Percentiles rank a stretch among this genome's conserved stretches.
These are phyloP conservation scores for Takifugu flavidus DNA, from an alignment of 2,113 vertebrate genomes.

Conservation along the genomic window DNA sequence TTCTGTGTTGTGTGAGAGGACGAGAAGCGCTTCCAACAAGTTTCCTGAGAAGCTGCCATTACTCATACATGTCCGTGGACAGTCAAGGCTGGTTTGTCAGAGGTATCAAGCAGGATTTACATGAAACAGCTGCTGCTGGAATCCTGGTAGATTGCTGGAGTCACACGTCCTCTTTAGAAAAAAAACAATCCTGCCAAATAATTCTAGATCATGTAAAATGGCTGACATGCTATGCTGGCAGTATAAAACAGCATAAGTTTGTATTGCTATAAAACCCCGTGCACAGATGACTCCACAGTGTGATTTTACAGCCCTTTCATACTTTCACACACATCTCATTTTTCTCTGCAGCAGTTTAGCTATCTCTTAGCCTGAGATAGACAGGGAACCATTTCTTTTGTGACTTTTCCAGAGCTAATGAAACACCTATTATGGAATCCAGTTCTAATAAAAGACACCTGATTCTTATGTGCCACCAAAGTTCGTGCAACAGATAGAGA, in stretches of 20 bases:
- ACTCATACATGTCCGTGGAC: no score
- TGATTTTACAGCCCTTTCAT: slow-evolving; percentile 21
- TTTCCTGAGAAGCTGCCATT: no score
- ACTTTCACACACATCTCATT: slow-evolving; percentile 5
- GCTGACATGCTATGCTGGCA: background rate
- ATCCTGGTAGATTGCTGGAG: no score
- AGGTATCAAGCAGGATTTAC: no score
- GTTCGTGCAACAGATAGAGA: no score
- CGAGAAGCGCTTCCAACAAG: no score
- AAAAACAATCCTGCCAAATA: no score
- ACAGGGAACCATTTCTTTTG: no score
- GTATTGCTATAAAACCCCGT: background rate
- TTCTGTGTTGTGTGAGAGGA: no score
- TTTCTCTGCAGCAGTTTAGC: slow-evolving; percentile 1
- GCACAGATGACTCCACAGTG: slow-evolving; percentile 11
- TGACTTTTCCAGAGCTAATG: slow-evolving; percentile 22
- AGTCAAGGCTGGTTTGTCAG: no score
- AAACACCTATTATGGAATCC: slow-evolving; percentile 43
- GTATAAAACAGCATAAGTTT: slow-evolving; percentile 20
- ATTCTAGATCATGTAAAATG: background rate
- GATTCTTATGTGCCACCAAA: no score
- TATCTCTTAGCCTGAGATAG: background rate
- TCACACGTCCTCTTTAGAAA: background rate
- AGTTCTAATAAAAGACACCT: background rate
- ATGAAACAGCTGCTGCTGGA: no score